Conservation (phyloP, 2,797 vertebrate genomes). For the Halcyon badia region DNA sequence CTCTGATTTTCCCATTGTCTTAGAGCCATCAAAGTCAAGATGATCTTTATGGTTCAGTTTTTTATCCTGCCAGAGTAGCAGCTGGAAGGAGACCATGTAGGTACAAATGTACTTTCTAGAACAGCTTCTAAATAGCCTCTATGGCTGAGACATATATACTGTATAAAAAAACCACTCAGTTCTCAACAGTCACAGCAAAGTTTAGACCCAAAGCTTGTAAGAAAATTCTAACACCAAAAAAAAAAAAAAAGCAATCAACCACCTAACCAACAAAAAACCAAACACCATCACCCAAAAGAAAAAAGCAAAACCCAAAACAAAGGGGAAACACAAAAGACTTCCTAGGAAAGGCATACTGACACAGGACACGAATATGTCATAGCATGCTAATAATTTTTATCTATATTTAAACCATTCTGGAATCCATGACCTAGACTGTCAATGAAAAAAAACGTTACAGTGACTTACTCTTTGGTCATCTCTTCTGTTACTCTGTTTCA, state of each 20-base stretch:
- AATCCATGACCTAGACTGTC: background rate
- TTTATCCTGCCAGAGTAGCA: background rate
- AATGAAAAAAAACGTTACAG: background rate
- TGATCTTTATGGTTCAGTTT: background rate
- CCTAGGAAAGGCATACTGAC: background rate
- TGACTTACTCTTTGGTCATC: background rate
- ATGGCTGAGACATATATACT: background rate
- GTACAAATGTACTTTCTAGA: background rate
- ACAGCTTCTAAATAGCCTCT: background rate
- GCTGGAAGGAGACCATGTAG: background rate
- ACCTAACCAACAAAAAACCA: background rate
- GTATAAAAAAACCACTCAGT: background rate
- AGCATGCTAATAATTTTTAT: background rate
- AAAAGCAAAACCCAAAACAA: background rate
- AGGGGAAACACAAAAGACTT: background rate
- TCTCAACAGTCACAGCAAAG: background rate
- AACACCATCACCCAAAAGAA: no score
- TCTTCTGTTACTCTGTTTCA: background rate
- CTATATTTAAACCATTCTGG: background rate
- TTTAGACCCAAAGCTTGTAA: background rate
- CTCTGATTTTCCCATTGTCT: background rate
- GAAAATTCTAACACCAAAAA: background rate
- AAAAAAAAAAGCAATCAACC: background rate
- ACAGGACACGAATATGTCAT: background rate
- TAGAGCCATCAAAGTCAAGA: background rate